phyloP scores from a whole-genome alignment of 2,113 vertebrate genomes.

The Catharus fuscescens region DNA sequence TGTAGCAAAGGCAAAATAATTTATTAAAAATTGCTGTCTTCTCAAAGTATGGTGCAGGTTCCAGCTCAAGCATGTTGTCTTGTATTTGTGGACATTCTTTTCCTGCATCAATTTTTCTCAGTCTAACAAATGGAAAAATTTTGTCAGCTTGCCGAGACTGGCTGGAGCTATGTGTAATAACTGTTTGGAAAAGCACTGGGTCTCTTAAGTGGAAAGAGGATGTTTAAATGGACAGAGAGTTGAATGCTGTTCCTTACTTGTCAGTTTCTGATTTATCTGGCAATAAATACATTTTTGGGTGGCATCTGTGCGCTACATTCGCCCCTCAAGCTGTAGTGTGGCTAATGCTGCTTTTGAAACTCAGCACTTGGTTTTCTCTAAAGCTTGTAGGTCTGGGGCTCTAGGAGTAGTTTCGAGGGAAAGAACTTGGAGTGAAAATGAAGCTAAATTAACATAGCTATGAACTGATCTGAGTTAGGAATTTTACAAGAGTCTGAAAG shows the following conservation, averaged over 20 bases:
- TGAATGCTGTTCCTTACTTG: background rate
- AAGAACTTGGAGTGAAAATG: background rate
- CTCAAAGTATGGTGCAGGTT: background rate
- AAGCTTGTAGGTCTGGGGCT: background rate
- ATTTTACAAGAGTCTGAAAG: background rate
- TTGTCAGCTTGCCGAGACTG: background rate
- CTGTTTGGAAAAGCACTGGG: background rate
- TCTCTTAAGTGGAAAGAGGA: background rate
- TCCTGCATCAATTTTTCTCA: background rate
- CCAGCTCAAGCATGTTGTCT: background rate
- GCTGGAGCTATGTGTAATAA: background rate
- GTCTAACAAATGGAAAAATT: background rate
- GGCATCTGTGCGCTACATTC: accelerated
- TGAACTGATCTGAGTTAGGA: background rate
- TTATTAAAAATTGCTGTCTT: background rate
- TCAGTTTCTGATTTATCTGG: background rate
- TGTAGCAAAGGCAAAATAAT: background rate
- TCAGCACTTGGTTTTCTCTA: background rate
- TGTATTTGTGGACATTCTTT: background rate
- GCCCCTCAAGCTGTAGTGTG: background rate
- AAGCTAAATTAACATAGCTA: background rate
- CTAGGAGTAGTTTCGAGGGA: background rate
- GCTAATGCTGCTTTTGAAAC: background rate
- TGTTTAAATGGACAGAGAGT: background rate
- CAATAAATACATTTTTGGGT: background rate